Evolutionary conservation across 1,140 invertebrate species (phyloP).

Genomic region (Drosophila sulfurigaster): DNA sequence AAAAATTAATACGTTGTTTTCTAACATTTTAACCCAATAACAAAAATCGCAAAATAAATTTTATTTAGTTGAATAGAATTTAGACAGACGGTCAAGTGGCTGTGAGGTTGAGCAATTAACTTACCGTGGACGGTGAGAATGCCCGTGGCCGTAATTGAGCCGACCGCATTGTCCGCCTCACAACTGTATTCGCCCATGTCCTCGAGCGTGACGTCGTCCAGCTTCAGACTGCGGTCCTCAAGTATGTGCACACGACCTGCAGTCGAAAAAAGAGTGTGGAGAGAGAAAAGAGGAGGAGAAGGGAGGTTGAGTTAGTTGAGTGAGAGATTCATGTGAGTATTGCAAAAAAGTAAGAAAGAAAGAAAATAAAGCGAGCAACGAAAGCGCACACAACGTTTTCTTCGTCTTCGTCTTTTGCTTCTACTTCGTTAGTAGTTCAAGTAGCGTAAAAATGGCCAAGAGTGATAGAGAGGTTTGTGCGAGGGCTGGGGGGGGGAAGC

Average conservation of each 20-base stretch:
- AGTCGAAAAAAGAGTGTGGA: slow-evolving; percentile 17
- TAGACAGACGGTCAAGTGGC: too few species aligned
- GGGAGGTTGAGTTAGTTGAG: neutral
- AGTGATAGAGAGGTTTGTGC: neutral
- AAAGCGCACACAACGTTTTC: slow-evolving; percentile 26
- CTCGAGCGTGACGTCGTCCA: slow-evolving; percentile 90
- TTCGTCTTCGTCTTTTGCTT: slow-evolving; percentile 44
- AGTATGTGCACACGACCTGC: slow-evolving; percentile 90
- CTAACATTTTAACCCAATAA: too few species aligned
- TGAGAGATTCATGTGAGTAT: slow-evolving; percentile 36
- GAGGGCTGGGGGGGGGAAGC: neutral
- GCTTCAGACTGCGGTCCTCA: slow-evolving; percentile 91
- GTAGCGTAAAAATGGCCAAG: slow-evolving; percentile 80
- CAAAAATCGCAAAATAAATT: too few species aligned
- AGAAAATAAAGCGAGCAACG: slow-evolving; percentile 36
- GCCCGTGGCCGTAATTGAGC: slow-evolving; percentile 92
- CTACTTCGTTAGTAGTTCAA: slow-evolving; percentile 83
- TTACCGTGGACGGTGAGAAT: slow-evolving; percentile 92
- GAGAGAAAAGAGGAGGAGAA: slow-evolving; percentile 20
- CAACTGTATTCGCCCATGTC: slow-evolving; percentile 97
- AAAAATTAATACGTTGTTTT: too few species aligned
- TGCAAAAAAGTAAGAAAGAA: slow-evolving; percentile 40
- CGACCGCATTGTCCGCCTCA: slow-evolving; percentile 94
- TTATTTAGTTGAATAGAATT: too few species aligned
- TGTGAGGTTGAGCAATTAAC: slow-evolving; percentile 72